Percentiles rank a stretch among this genome's conserved stretches.
phyloP scores from a whole-genome alignment of 2,797 vertebrate species.

The Dromococcyx pavoninus region DNA sequence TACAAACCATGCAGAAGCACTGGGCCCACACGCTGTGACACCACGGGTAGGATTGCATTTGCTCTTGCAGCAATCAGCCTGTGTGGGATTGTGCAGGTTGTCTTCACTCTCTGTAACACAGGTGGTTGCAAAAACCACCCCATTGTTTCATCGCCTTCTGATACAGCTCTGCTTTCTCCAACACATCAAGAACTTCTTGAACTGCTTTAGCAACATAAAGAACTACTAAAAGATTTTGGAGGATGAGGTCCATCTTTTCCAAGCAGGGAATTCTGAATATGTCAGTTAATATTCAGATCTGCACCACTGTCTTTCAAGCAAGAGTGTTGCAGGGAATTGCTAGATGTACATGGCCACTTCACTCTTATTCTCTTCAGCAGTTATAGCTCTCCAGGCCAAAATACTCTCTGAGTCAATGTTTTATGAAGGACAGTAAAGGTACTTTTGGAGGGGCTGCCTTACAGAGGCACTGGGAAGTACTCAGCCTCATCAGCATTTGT shows the following conservation, averaged over 20 bases:
- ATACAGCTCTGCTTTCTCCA: not conserved
- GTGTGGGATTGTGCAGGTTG: fast-evolving
- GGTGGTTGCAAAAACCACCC: not conserved
- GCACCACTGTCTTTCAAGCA: too few relatives aligned
- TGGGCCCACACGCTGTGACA: not conserved
- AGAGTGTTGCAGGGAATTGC: too few relatives aligned
- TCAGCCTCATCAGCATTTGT: not conserved
- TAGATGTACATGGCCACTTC: too few relatives aligned
- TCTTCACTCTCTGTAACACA: not conserved
- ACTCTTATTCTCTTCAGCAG: too few relatives aligned
- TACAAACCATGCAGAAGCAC: not conserved
- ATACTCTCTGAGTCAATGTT: not conserved
- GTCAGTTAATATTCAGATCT: not conserved
- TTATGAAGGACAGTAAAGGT: not conserved
- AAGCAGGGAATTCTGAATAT: not conserved
- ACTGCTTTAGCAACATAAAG: not conserved
- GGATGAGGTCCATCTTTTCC: not conserved
- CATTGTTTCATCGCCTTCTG: not conserved
- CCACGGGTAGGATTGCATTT: not conserved
- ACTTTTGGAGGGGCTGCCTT: not conserved
- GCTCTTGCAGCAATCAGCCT: too few relatives aligned
- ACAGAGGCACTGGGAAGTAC: not conserved
- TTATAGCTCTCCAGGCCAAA: too few relatives aligned
- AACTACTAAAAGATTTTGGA: not conserved
- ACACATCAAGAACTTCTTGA: not conserved